Percentiles rank a stretch among this genome's conserved stretches.
These are phyloP conservation scores for Asarcornis scutulata DNA, from an alignment of 2,113 vertebrate genomes.

Conservation along the genomic window DNA sequence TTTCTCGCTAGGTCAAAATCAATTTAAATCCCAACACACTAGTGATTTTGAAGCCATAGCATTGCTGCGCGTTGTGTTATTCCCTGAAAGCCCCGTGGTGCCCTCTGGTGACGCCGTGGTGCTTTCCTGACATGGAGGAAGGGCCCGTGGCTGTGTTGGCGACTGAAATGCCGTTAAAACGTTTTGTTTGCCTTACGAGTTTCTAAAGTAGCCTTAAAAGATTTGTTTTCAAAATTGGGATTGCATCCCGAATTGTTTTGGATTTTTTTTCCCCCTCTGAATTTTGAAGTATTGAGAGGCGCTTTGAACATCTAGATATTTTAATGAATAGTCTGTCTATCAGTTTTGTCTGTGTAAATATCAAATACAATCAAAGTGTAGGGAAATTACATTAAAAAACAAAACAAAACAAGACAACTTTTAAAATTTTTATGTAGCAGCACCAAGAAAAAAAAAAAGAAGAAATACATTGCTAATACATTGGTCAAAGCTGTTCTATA, in stretches of 20 bases:
- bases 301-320: not conserved
- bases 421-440: not conserved
- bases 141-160: accelerated
- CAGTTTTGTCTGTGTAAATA: accelerated
- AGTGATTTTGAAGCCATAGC: accelerated
- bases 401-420: too few relatives aligned
- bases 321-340: not conserved
- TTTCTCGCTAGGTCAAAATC: not conserved
- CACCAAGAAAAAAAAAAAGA: not conserved
- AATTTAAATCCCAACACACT: accelerated
- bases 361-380: not conserved
- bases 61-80: accelerated
- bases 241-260: not conserved
- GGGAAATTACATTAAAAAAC: not conserved
- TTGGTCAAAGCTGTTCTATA: not conserved
- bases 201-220: not conserved
- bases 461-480: not conserved
- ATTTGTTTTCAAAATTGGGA: accelerated
- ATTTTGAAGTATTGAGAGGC: not conserved
- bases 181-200: accelerated
- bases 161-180: accelerated
- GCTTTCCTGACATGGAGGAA: not conserved
- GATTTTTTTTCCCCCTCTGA: too few relatives aligned
- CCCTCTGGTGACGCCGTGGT: constrained; percentile 12
- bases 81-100: not conserved